Percentiles rank a stretch among this genome's conserved stretches.
phyloP scores from a whole-genome alignment of 2,888 invertebrate species.

The Cylindroiulus punctatus region DNA sequence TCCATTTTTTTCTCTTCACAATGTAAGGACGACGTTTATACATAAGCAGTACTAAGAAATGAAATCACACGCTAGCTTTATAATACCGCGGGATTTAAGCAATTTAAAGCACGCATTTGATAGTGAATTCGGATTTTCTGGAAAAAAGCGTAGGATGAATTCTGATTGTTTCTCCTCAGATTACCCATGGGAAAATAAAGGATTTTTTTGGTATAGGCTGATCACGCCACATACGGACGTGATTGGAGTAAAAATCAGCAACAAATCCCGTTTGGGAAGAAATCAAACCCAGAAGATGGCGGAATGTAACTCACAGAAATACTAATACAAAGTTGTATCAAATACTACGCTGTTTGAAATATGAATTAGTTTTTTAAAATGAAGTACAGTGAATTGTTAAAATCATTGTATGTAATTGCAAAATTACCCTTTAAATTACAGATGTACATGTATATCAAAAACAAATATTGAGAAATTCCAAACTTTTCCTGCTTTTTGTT shows the following conservation, averaged over 20 bases:
- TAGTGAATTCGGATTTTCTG: not conserved
- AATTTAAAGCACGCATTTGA: conserved; percentile 1
- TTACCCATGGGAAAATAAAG: conserved; percentile 4
- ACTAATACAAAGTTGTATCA: not conserved
- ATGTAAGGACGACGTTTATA: too few relatives aligned
- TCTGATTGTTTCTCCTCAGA: conserved; percentile 21
- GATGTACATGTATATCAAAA: too few relatives aligned
- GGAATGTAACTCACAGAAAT: not conserved
- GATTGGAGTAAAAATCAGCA: conserved; percentile 23
- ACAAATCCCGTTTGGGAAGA: not conserved
- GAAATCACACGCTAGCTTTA: too few relatives aligned
- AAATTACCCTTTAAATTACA: too few relatives aligned
- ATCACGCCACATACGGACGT: not conserved
- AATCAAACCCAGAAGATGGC: not conserved
- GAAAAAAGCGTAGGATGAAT: conserved; percentile 6
- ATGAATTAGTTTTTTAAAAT: too few relatives aligned
- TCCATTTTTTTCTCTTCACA: too few relatives aligned
- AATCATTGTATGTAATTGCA: too few relatives aligned
- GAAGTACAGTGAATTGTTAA: too few relatives aligned
- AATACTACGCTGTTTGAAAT: not conserved
- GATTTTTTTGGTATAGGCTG: not conserved
- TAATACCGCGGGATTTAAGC: not conserved
- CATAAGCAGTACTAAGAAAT: too few relatives aligned
- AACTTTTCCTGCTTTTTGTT: too few relatives aligned
- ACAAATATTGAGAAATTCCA: too few relatives aligned